Conservation (phyloP, 1,140 invertebrate species). For the Chrysopa pallens region DNA sequence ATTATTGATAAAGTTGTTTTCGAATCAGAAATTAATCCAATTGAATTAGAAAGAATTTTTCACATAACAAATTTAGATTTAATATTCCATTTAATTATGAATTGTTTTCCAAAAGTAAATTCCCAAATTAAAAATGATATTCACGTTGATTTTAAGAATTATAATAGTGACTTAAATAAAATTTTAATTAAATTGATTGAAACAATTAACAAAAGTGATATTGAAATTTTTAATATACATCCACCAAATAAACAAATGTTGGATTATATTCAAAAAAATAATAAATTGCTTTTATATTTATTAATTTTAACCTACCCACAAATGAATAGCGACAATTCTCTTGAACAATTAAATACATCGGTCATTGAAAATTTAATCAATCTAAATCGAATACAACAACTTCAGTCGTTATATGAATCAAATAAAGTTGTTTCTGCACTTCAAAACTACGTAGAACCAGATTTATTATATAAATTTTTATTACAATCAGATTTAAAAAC, state of each 20-base stretch:
- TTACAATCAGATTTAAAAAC: constrained; percentile 14
- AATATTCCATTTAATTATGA: constrained; percentile 33
- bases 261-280: constrained; percentile 32
- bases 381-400: constrained; percentile 19
- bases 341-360: constrained; percentile 10
- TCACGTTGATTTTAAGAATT: constrained; percentile 9
- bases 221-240: background rate
- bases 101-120: constrained; percentile 31
- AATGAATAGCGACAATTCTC: constrained; percentile 11
- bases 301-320: constrained; percentile 27
- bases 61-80: constrained; percentile 34
- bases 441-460: constrained; percentile 18
- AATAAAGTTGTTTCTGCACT: constrained; percentile 29
- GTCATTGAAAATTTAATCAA: constrained; percentile 24
- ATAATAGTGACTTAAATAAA: constrained; percentile 10
- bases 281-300: constrained; percentile 34
- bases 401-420: constrained; percentile 25
- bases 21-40: constrained; percentile 26
- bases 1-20: constrained; percentile 36
- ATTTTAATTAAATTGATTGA: constrained; percentile 1
- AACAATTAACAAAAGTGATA: background rate
- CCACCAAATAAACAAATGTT: constrained; percentile 21
- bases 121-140: constrained; percentile 5
- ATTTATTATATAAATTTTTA: constrained; percentile 11
- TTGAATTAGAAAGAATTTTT: constrained; percentile 32